Conservation (phyloP, 2,888 invertebrate genomes). For the Ochropacha duplaris region DNA sequence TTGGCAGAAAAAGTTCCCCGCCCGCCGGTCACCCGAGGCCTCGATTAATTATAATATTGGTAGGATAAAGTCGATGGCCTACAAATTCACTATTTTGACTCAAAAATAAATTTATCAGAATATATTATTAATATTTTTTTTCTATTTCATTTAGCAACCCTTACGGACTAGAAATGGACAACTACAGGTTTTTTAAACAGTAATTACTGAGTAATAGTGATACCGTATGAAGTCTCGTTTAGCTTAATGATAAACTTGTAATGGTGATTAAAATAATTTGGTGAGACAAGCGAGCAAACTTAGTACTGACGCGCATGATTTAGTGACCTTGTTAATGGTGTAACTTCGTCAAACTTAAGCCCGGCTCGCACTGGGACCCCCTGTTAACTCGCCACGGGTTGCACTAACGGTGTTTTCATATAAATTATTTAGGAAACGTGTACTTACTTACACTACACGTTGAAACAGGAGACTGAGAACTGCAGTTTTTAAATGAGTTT, state of each 20-base stretch:
- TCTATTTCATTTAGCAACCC: too few species aligned
- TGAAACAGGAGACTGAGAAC: not conserved
- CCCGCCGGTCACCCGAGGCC: too few species aligned
- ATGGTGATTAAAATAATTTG: conserved; percentile 68
- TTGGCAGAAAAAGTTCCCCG: too few species aligned
- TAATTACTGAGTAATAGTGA: not conserved
- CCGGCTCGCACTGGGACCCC: conserved; percentile 42
- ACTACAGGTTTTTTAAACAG: too few species aligned
- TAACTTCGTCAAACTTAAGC: conserved; percentile 68
- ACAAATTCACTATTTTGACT: too few species aligned
- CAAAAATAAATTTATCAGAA: too few species aligned
- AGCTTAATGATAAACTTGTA: conserved; percentile 42
- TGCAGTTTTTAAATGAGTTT: not conserved
- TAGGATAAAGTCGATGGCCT: too few species aligned
- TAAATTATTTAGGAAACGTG: conserved; percentile 34
- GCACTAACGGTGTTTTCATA: conserved; percentile 32
- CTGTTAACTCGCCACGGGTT: conserved; percentile 39
- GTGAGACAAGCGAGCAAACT: conserved; percentile 54
- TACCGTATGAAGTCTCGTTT: conserved; percentile 14
- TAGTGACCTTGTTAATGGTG: conserved; percentile 71
- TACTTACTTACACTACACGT: not conserved
- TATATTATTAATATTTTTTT: too few species aligned
- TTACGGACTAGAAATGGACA: too few species aligned
- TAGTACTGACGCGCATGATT: conserved; percentile 68
- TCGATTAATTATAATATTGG: too few species aligned